These are phyloP conservation scores for Enteromius argenteus DNA, from an alignment of 2,797 vertebrate genomes.

Conservation along the genomic window DNA sequence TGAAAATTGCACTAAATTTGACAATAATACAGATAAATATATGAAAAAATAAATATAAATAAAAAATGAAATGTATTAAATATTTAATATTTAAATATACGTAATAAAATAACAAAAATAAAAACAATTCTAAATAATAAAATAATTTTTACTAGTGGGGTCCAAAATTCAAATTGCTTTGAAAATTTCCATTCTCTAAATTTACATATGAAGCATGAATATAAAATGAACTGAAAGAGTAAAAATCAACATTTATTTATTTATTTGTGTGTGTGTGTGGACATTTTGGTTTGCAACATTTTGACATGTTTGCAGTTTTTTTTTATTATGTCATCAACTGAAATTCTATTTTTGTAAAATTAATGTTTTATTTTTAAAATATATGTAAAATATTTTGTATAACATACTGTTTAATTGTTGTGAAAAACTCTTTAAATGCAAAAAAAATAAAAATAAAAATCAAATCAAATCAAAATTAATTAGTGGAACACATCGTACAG, in stretches of 20 bases:
- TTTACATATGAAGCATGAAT: background rate
- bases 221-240: background rate
- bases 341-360: background rate
- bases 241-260: background rate
- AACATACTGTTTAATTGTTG: background rate
- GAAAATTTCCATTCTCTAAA: background rate
- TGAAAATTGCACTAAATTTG: background rate
- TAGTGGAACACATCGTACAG: background rate
- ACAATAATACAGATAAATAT: background rate
- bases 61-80: background rate
- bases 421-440: background rate
- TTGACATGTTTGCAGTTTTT: background rate
- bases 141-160: background rate
- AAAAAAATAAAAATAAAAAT: background rate
- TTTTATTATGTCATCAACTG: background rate
- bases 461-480: background rate
- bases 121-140: background rate
- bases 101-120: background rate
- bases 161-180: background rate
- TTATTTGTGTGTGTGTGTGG: background rate
- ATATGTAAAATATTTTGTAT: no score
- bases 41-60: background rate
- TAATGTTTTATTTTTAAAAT: background rate
- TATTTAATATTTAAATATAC: background rate
- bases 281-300: background rate